Evolutionary conservation across 2,888 invertebrate species (phyloP).

Genomic region (Leucozona laternaria): DNA sequence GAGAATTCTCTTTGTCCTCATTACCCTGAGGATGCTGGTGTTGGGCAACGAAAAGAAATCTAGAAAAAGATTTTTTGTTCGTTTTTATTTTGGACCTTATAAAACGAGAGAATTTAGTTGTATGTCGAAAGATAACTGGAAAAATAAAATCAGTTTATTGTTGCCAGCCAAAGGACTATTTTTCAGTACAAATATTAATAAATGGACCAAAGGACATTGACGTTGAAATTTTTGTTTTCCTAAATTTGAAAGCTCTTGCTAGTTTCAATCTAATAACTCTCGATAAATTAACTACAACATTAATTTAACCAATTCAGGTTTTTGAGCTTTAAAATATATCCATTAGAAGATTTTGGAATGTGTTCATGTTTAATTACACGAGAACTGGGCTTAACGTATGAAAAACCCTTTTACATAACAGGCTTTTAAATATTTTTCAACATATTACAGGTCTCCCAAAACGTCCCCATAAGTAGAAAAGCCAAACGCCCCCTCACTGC

Average conservation of each 20-base stretch:
- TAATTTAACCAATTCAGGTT: no score
- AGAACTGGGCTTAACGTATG: neutral
- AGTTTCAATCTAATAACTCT: no score
- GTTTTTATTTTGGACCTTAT: neutral
- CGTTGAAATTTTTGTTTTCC: no score
- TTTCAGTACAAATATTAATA: no score
- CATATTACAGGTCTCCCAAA: neutral
- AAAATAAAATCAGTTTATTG: neutral
- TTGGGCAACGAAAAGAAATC: neutral
- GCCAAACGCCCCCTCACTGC: neutral
- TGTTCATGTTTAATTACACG: no score
- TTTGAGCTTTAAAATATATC: no score
- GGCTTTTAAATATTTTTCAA: neutral
- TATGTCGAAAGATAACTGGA: neutral
- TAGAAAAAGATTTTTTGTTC: neutral
- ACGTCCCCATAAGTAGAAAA: neutral
- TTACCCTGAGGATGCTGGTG: neutral
- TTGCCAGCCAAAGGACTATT: no score
- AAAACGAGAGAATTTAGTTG: neutral
- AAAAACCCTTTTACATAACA: neutral
- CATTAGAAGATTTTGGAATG: no score
- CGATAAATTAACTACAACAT: no score
- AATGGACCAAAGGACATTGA: no score
- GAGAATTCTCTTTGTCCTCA: slow-evolving; percentile 30
- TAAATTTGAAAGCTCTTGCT: no score